These are phyloP conservation scores for Thymelicus sylvestris DNA, from an alignment of 2,888 invertebrate genomes.

Conservation along the genomic window DNA sequence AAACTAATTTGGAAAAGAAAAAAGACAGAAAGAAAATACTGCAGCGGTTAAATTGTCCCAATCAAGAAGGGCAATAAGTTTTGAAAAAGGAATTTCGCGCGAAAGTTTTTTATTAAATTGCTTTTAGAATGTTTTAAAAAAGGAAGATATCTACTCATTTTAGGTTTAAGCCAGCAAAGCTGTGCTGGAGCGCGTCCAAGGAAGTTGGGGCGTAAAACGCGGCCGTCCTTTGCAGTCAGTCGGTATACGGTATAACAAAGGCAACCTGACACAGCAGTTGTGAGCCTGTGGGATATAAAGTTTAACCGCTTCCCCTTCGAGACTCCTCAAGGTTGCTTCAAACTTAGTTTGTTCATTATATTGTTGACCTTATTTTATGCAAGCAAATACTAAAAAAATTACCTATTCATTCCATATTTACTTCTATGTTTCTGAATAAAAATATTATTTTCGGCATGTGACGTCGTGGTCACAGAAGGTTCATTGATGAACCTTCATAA, in stretches of 20 bases:
- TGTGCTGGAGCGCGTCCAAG: slow-evolving; percentile 71
- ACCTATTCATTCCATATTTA: too few species aligned
- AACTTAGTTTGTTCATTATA: background rate
- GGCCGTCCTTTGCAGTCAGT: slow-evolving; percentile 61
- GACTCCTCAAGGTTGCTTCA: slow-evolving; percentile 7
- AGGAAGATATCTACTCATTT: slow-evolving; percentile 20
- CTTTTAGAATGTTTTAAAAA: slow-evolving; percentile 36
- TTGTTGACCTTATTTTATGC: background rate
- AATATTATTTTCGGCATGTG: too few species aligned
- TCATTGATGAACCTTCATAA: too few species aligned
- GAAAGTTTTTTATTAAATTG: slow-evolving; percentile 59
- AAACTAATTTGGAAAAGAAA: too few species aligned
- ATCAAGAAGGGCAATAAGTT: slow-evolving; percentile 30
- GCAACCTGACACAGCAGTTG: slow-evolving; percentile 39
- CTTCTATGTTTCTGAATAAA: too few species aligned
- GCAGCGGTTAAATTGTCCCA: background rate
- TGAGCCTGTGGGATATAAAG: slow-evolving; percentile 18
- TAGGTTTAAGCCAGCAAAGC: slow-evolving; percentile 8
- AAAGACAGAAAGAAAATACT: background rate
- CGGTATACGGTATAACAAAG: slow-evolving; percentile 50
- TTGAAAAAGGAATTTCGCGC: slow-evolving; percentile 50
- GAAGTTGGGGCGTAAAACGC: slow-evolving; percentile 65
- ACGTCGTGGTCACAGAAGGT: too few species aligned
- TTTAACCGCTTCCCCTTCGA: slow-evolving; percentile 12
- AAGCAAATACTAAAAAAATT: background rate